Evolutionary conservation across 2,888 invertebrate genomes (phyloP), one percentile per base, ranked within the genome.

Genomic region (Julus scanicus): DNA sequence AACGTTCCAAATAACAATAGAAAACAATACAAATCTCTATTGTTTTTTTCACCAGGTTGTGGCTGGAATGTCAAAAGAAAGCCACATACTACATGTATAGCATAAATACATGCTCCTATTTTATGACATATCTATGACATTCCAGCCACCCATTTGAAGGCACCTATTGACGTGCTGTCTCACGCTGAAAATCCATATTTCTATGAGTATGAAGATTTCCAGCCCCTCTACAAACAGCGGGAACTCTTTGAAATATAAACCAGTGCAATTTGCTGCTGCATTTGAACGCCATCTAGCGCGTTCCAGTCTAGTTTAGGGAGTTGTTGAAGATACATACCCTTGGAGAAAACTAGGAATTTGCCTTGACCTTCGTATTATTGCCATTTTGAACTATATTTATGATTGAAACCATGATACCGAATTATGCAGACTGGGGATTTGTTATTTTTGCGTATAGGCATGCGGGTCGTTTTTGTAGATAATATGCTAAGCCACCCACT

Each of bases 321-420:
- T 2, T 71, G 8, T 80, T 37, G 80, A 80, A 37, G 80, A 15
- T 15, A 15, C 37, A 80, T 80, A 37, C 37, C 37, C 80, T 80
- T 80, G 80, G 13, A 80, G 37, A 80, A 80, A 80, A 80, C 37
- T 37, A 80, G 80, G 80, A 80, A 80, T 80, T 37, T 37, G 80
- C 37, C 80, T 80, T 80, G 80, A 80, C 80, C 80, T 80, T 80
- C 80, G 80, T 37, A 80, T 80, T 80, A 80, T 80, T 80, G 80
- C 80, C 80, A 80, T 80, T 80, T 80, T 80, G 37, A 80, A 80
- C 80, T 15, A 80, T 71, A 71, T 80, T 80, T 80, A 37, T 15
- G 80, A 80, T 80, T 5, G 80, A 80, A 80, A 80, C 37, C 80
- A 80, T 37, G 80, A 80, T 80, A 80, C 80, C 13, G 80, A 80